Base-by-base conservation (phyloP, 2,113 vertebrate genomes). In the Chamaea fasciata region DNA sequence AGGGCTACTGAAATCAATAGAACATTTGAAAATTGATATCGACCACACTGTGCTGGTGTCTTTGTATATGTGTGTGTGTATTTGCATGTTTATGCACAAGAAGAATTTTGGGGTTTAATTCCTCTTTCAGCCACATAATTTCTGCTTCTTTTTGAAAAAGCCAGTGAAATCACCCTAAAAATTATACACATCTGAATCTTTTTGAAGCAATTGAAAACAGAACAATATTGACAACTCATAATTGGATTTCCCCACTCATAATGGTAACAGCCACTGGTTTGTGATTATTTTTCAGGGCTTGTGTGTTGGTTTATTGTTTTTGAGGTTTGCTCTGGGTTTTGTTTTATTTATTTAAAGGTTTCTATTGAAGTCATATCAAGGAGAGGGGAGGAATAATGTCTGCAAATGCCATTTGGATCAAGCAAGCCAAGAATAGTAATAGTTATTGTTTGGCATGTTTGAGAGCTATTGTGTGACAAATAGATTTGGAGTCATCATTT, bases 21-120 rank as follows among this genome's bases (percentile, higher is more conserved):
- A 91, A 95, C 95, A 97, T 97, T 97, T 97, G 92, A 97, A 98
- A 98, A 98, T 97, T 97, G 85, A 94, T 97, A 97, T 97, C 46
- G 96, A 98, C 93, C 97, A 87, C 52, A 86, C 10, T 77, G 22
- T 91, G 89, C 83, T 89, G 93, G 68, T 78, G 60, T 73, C 59
- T 71, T 52, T 83, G 37, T 55, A 14, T 75, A 35, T 20, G 18
- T n/a, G 53, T 31, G 24, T 0, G 1, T 78, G 37, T 44, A 52
- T 73, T 85, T 90, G 50, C 63, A 76, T 88, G 85, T 93, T 80
- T 90, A 67, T 39, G 41, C 76, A 83, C 16, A 62, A 49, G 50
- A 76, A 69, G 13, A 65, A 85, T 77, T 85, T 67, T 4, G 6
- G 44, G 76, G 57, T 12, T 83, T 89, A 92, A 59, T 7, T 82